Evolutionary conservation across 2,888 invertebrate genomes (phyloP).

Genomic region (Drosophila parthenogenetica): DNA sequence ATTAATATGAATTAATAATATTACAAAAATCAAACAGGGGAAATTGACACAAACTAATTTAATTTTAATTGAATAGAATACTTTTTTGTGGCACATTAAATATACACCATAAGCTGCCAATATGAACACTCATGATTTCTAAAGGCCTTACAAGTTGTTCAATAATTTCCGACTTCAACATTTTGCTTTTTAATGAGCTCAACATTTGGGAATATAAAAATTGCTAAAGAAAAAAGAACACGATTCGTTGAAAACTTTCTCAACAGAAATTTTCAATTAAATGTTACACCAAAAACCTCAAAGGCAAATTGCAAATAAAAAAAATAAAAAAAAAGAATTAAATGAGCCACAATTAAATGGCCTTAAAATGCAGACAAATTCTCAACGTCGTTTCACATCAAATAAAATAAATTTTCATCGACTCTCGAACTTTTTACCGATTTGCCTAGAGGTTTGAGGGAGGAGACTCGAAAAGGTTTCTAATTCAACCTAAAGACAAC

Average conservation of each 20-base stretch:
- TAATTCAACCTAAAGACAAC: conserved; percentile 48
- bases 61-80: conserved; percentile 10
- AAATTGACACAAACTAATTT: neutral
- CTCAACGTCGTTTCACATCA: conserved; percentile 52
- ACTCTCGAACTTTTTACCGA: conserved; percentile 35
- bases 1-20: conserved; percentile 13
- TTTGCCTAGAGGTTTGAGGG: neutral
- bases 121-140: conserved; percentile 10
- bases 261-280: conserved; percentile 70
- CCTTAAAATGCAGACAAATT: conserved; percentile 61
- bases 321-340: conserved; percentile 41
- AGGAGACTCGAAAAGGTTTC: conserved; percentile 45
- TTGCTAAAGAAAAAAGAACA: neutral
- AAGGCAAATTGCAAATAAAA: conserved; percentile 70
- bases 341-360: conserved; percentile 53
- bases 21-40: conserved; percentile 5
- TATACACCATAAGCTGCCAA: neutral
- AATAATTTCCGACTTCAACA: conserved; percentile 23
- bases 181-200: conserved; percentile 66
- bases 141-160: conserved; percentile 20
- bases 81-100: neutral
- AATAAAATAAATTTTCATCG: conserved; percentile 62
- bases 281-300: conserved; percentile 70
- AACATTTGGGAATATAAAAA: conserved; percentile 40
- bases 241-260: conserved; percentile 44